These are phyloP conservation scores for Orbicella faveolata DNA, from an alignment of 64 coral and sea anemone genomes.

Conservation along the genomic window DNA sequence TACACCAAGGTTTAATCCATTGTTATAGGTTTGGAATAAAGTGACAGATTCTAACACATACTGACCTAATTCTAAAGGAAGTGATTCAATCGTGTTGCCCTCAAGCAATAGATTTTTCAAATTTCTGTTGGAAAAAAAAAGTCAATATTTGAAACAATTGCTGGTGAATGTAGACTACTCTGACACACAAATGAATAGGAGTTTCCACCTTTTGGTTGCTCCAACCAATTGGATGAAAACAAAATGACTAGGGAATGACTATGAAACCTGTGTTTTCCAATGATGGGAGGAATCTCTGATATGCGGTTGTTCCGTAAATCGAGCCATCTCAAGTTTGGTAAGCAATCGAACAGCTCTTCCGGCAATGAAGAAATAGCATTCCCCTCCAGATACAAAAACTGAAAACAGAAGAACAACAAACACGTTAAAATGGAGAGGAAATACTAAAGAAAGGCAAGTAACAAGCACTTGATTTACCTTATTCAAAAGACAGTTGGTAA, in stretches of 20 bases:
- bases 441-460: no score
- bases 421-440: background rate
- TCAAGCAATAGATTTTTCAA: slow-evolving; percentile 90
- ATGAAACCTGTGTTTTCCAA: slow-evolving; percentile 91
- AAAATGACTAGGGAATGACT: background rate
- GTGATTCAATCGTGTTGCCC: slow-evolving; percentile 76
- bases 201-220: no score
- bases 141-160: background rate
- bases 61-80: slow-evolving; percentile 91
- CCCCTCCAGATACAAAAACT: slow-evolving; percentile 95
- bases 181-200: no score
- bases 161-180: no score
- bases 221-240: background rate
- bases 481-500: no score
- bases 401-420: slow-evolving; percentile 2
- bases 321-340: slow-evolving; percentile 90
- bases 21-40: no score
- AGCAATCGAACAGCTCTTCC: slow-evolving; percentile 77
- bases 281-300: slow-evolving; percentile 56
- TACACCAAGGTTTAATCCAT: no score
- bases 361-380: slow-evolving; percentile 79
- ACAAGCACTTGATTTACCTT: no score
- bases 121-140: slow-evolving; percentile 43
- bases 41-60: background rate
- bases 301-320: slow-evolving; percentile 92